Percentiles rank a stretch among this genome's conserved stretches.
phyloP scores from a whole-genome alignment of 2,113 vertebrate genomes.

The Pachycephala philippinensis region DNA sequence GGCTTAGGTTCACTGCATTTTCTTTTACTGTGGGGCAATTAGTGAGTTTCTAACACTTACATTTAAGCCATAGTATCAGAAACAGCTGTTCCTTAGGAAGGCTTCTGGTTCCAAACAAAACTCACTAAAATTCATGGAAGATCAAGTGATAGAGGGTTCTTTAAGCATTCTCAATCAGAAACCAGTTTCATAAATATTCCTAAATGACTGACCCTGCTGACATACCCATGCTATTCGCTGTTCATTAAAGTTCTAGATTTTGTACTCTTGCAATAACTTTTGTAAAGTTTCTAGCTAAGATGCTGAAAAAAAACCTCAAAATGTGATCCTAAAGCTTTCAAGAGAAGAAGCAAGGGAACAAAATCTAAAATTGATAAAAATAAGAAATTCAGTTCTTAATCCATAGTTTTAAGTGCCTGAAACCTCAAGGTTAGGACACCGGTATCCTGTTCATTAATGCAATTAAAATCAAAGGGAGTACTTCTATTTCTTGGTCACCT shows the following conservation, averaged over 20 bases:
- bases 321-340: not conserved
- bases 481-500: not conserved
- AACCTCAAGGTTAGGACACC: not conserved
- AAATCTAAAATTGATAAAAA: not conserved
- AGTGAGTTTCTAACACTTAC: not conserved
- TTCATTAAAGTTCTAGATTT: not conserved
- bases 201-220: not conserved
- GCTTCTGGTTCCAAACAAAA: not conserved
- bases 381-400: not conserved
- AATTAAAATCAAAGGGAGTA: not conserved
- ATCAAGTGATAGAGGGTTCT: not conserved
- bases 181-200: not conserved
- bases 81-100: not conserved
- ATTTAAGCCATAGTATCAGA: not conserved
- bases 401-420: not conserved
- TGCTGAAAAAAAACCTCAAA: not conserved
- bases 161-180: not conserved
- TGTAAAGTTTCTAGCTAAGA: not conserved
- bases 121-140: not conserved
- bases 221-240: accelerated
- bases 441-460: not conserved
- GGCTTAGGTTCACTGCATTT: not conserved
- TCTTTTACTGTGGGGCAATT: not conserved
- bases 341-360: not conserved
- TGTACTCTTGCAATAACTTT: not conserved